Evolutionary conservation across 2,888 invertebrate species (phyloP).

Genomic region (Empis livida): DNA sequence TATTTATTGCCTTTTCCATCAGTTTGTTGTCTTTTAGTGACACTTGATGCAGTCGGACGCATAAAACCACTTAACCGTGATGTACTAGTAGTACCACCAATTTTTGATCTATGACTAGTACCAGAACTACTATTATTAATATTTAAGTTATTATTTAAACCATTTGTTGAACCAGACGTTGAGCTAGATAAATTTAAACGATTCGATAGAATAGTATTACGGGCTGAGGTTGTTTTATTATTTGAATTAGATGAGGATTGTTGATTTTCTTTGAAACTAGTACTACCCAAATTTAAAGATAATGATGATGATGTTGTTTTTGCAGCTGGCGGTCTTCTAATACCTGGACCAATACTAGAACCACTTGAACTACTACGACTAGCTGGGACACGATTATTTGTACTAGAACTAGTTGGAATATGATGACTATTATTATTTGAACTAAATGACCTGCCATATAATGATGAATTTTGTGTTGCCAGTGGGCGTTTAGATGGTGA

Average conservation of each 20-base stretch:
- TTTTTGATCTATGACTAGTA: constrained; percentile 2
- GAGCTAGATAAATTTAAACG: background rate
- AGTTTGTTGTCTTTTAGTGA: constrained; percentile 46
- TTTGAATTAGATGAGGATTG: constrained; percentile 1
- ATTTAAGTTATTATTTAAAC: background rate
- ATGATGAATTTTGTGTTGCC: constrained; percentile 38
- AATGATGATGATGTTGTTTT: constrained; percentile 12
- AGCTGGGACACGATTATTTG: constrained; percentile 38
- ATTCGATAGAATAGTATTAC: constrained; percentile 21
- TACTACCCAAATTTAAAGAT: constrained; percentile 23
- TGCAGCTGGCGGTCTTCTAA: constrained; percentile 19
- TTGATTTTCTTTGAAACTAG: constrained; percentile 39
- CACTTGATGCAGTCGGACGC: constrained; percentile 77
- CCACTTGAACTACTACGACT: constrained; percentile 47
- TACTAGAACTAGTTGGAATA: constrained; percentile 10
- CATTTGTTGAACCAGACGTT: constrained; percentile 6
- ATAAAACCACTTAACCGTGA: constrained; percentile 51
- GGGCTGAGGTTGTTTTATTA: constrained; percentile 15
- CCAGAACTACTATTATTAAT: constrained; percentile 18
- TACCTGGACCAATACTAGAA: constrained; percentile 42
- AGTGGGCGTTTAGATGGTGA: constrained; percentile 38
- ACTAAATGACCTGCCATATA: constrained; percentile 6
- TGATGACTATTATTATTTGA: constrained; percentile 33
- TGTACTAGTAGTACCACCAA: constrained; percentile 13
- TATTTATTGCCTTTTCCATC: constrained; percentile 5